These are phyloP conservation scores for Tolmerus cingulatus DNA, from an alignment of 2,888 invertebrate species.

Conservation along the genomic window DNA sequence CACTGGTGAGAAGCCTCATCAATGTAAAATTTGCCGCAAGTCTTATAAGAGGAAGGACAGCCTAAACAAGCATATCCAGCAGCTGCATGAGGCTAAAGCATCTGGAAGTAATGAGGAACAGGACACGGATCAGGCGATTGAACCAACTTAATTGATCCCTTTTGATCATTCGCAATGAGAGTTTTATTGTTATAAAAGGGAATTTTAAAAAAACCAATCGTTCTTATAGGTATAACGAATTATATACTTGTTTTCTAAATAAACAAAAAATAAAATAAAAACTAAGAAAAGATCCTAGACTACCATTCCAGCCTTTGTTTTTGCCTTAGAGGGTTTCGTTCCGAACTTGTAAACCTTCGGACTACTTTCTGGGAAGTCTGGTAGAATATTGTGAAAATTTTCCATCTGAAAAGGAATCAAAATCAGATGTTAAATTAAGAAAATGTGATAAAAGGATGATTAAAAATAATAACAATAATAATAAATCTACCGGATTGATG, in stretches of 20 bases:
- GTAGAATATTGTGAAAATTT: conserved; percentile 60
- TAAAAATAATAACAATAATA: too few relatives aligned
- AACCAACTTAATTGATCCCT: too few relatives aligned
- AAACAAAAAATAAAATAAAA: background rate
- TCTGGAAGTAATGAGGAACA: background rate
- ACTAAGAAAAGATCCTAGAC: background rate
- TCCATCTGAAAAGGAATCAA: conserved; percentile 43
- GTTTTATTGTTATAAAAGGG: background rate
- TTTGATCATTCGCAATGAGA: too few relatives aligned
- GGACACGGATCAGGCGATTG: background rate
- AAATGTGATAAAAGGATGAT: conserved; percentile 29
- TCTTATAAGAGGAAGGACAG: conserved; percentile 44
- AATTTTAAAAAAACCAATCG: background rate
- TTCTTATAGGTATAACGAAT: background rate
- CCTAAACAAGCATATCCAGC: conserved; percentile 34
- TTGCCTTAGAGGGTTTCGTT: background rate
- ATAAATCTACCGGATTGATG: conserved; percentile 56
- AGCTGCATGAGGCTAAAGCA: background rate
- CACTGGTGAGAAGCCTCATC: conserved; percentile 45
- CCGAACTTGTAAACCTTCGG: conserved; percentile 60
- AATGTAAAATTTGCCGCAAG: conserved; percentile 45
- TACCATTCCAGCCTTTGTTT: background rate
- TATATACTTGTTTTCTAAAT: background rate
- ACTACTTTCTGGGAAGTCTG: conserved; percentile 60
- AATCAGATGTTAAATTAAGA: background rate